phyloP scores from a whole-genome alignment of 2,797 vertebrate genomes.

The Crax fasciolata region DNA sequence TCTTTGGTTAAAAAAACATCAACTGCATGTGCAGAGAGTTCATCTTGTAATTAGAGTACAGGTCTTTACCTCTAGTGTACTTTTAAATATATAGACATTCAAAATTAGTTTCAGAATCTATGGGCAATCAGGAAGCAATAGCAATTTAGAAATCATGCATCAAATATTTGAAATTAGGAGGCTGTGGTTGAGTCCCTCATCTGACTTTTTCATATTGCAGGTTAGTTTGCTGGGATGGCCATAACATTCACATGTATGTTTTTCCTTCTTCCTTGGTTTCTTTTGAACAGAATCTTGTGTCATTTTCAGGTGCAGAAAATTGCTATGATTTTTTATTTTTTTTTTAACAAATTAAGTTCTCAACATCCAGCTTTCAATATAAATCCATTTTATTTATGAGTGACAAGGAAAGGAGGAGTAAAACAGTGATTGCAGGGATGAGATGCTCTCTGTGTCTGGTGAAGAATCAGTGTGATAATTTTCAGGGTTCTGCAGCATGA shows the following conservation, averaged over 20 bases:
- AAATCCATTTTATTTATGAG: background rate
- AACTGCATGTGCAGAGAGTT: background rate
- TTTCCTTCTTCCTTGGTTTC: background rate
- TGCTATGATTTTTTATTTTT: background rate
- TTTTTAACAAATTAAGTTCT: background rate
- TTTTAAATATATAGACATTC: background rate
- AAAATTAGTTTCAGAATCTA: background rate
- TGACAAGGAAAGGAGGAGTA: background rate
- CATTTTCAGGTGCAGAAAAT: background rate
- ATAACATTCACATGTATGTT: rapidly evolving
- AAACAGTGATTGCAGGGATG: background rate
- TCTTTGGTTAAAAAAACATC: background rate
- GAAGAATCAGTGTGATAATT: background rate
- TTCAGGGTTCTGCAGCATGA: background rate
- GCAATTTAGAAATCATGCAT: background rate
- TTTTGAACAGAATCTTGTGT: background rate
- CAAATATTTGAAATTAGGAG: background rate
- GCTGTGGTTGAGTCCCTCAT: background rate
- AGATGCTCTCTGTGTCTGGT: background rate
- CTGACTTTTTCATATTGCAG: background rate
- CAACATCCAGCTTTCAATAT: background rate
- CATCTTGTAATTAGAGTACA: background rate
- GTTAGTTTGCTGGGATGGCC: background rate
- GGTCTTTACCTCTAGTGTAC: background rate
- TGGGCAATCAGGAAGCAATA: background rate